Evolutionary conservation across 92 coral and sea anemone species (phyloP).

Genomic region (Heliopora coerulea): DNA sequence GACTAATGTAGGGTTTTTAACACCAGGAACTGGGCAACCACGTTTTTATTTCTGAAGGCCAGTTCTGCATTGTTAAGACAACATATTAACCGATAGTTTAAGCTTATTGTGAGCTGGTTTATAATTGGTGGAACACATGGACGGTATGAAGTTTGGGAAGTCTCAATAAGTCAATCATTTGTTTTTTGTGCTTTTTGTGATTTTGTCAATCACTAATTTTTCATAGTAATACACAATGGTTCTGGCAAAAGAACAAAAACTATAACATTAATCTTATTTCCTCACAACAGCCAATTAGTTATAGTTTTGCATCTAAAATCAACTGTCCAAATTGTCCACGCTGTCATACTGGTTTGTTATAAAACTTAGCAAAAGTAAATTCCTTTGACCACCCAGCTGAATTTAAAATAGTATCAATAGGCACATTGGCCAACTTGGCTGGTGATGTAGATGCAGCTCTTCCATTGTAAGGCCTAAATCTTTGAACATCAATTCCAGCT

Average conservation of each 20-base stretch:
- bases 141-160: no score
- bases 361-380: slow-evolving; percentile 40
- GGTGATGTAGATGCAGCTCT: slow-evolving; percentile 50
- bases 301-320: slow-evolving; percentile 14
- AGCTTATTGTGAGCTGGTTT: no score
- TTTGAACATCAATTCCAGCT: slow-evolving; percentile 22
- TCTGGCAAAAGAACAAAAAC: not conserved
- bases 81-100: no score
- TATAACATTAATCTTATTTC: slow-evolving; percentile 1
- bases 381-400: slow-evolving; percentile 53
- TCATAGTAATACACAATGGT: not conserved
- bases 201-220: no score
- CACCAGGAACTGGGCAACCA: no score
- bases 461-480: slow-evolving; percentile 37
- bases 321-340: slow-evolving; percentile 19
- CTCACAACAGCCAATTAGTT: not conserved
- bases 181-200: no score
- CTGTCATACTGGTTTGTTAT: slow-evolving; percentile 14
- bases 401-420: slow-evolving; percentile 31
- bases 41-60: no score
- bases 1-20: no score
- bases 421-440: slow-evolving; percentile 37
- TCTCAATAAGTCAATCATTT: no score
- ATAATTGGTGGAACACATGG: no score
- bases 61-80: no score